phyloP scores from a whole-genome alignment of 2,113 vertebrate genomes.

The Gorsachius goisagi region DNA sequence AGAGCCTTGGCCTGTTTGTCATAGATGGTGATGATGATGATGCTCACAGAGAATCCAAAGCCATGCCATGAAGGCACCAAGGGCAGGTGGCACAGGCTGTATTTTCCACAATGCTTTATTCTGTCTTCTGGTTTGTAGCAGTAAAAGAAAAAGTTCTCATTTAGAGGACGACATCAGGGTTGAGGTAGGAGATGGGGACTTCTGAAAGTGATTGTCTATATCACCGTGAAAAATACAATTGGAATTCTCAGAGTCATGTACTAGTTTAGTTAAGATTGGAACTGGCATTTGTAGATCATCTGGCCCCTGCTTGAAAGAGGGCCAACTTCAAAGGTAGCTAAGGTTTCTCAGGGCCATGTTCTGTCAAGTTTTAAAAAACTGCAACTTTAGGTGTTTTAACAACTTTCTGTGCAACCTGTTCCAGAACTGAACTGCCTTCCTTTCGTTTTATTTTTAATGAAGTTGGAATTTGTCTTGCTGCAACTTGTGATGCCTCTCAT shows the following conservation, averaged over 20 bases:
- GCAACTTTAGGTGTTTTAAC: not conserved
- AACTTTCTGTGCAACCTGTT: not conserved
- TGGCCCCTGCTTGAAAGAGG: not conserved
- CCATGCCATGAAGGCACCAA: not conserved
- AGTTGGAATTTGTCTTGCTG: not conserved
- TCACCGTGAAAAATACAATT: not conserved
- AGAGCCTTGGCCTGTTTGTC: not conserved
- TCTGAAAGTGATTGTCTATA: not conserved
- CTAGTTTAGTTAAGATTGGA: not conserved
- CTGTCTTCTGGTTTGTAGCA: not conserved
- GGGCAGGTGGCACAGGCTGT: not conserved
- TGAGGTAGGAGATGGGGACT: not conserved
- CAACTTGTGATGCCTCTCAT: not conserved
- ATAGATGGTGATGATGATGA: not conserved
- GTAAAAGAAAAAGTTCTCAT: not conserved
- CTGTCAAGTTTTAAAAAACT: conserved; percentile 26
- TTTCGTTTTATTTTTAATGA: not conserved
- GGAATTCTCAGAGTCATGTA: not conserved
- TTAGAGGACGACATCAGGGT: not conserved
- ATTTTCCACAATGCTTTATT: not conserved
- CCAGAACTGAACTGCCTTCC: not conserved
- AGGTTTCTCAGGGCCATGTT: conserved; percentile 10
- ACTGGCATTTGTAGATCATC: conserved; percentile 15
- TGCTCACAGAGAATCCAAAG: not conserved
- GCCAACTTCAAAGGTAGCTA: not conserved